Percentiles rank a stretch among this genome's conserved stretches.
Evolutionary conservation across 2,113 vertebrate genomes (phyloP).

Genomic region (Eulacestoma nigropectus): DNA sequence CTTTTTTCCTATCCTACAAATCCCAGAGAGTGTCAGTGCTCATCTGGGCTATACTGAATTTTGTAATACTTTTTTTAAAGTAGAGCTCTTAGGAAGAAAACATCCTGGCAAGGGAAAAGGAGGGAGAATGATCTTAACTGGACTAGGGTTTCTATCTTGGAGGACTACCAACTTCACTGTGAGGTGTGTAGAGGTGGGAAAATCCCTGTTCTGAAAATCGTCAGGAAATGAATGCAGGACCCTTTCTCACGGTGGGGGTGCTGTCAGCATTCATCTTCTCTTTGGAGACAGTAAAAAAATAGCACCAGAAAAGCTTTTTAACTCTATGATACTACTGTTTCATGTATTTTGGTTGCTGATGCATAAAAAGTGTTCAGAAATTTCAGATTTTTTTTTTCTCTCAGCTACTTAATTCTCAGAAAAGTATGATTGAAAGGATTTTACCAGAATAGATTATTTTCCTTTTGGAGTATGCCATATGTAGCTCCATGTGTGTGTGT

Average conservation of each 20-base stretch:
- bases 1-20: neutral
- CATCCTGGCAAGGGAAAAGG: neutral
- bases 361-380: neutral
- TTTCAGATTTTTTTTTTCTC: neutral
- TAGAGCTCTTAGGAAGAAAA: neutral
- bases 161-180: neutral
- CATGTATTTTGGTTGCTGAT: neutral
- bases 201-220: neutral
- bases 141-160: neutral
- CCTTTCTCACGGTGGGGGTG: neutral
- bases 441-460: neutral
- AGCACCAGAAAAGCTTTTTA: conserved; percentile 1
- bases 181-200: neutral
- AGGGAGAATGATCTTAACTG: neutral
- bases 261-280: neutral
- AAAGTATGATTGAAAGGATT: neutral
- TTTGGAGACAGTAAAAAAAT: neutral
- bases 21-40: neutral
- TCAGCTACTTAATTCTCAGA: neutral
- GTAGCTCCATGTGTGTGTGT: neutral
- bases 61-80: neutral
- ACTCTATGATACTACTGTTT: neutral
- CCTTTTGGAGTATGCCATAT: neutral
- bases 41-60: neutral
- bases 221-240: neutral